phyloP scores from a whole-genome alignment of 2,113 vertebrate species.

The Tichodroma muraria region DNA sequence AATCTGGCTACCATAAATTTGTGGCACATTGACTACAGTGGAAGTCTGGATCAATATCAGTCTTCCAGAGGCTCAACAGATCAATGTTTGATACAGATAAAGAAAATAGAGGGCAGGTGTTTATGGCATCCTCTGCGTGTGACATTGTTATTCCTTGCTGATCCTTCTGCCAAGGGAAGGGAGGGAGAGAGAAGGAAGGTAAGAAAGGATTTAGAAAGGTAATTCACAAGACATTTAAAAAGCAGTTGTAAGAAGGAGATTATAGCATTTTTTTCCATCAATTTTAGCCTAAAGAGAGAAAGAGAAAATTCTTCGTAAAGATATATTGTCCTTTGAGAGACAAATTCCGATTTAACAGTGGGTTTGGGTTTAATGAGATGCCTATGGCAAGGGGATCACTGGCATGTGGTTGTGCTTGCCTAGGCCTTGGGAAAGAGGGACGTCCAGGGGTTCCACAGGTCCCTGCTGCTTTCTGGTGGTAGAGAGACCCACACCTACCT shows the following conservation, averaged over 20 bases:
- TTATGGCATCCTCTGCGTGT: not conserved
- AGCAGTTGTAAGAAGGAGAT: not conserved
- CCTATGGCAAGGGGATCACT: not conserved
- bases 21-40: not conserved
- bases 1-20: not conserved
- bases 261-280: not conserved
- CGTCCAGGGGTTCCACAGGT: not conserved
- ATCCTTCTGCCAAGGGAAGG: not conserved
- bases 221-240: not conserved
- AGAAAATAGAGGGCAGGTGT: not conserved
- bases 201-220: not conserved
- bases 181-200: not conserved
- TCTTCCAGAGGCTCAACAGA: constrained; percentile 5
- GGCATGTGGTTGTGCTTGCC: rapidly evolving
- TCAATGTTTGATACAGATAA: constrained; percentile 17
- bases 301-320: not conserved
- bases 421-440: not conserved
- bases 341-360: not conserved
- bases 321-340: not conserved
- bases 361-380: not conserved
- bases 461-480: not conserved
- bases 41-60: not conserved
- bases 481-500: not conserved
- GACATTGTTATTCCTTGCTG: not conserved
- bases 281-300: not conserved